phyloP scores from a whole-genome alignment of 35 echinoderm and acorn worm species.

The Diadema setosum region DNA sequence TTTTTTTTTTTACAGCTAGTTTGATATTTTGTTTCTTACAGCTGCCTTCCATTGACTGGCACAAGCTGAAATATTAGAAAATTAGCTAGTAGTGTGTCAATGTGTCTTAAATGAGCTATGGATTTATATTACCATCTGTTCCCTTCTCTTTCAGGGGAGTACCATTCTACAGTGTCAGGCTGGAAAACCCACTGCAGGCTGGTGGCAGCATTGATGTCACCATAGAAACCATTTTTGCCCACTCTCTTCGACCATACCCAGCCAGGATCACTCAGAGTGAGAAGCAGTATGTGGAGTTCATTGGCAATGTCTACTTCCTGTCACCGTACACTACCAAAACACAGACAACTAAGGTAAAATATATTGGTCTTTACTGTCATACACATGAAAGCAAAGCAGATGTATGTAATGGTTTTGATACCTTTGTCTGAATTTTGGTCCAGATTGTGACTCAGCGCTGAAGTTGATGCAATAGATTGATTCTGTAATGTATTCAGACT shows the following conservation, averaged over 20 bases:
- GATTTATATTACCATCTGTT: not conserved
- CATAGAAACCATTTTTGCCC: conserved; percentile 60
- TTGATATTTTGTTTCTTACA: no score
- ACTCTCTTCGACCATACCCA: conserved; percentile 73
- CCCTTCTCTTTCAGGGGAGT: conserved; percentile 34
- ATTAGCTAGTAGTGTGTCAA: no score
- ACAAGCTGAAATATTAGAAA: no score
- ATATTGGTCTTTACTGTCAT: no score
- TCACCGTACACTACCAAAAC: conserved; percentile 71
- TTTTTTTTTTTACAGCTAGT: no score
- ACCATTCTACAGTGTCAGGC: conserved; percentile 55
- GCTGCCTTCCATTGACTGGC: no score
- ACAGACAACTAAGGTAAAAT: conserved; percentile 68
- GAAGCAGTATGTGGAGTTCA: conserved; percentile 82
- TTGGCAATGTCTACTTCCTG: conserved; percentile 71
- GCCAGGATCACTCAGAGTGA: conserved; percentile 88
- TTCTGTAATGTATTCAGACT: no score
- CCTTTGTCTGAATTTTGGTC: no score
- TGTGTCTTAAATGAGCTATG: not conserved
- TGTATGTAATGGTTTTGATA: no score
- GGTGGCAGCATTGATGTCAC: conserved; percentile 48
- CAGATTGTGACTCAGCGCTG: no score
- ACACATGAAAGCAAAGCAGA: no score
- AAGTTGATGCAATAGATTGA: no score
- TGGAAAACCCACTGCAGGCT: conserved; percentile 50